A percentile compares a stretch with the other conserved stretches of the same genome.
Conservation (phyloP, 2,888 invertebrate species). For the Tetrapedia diversipes region DNA sequence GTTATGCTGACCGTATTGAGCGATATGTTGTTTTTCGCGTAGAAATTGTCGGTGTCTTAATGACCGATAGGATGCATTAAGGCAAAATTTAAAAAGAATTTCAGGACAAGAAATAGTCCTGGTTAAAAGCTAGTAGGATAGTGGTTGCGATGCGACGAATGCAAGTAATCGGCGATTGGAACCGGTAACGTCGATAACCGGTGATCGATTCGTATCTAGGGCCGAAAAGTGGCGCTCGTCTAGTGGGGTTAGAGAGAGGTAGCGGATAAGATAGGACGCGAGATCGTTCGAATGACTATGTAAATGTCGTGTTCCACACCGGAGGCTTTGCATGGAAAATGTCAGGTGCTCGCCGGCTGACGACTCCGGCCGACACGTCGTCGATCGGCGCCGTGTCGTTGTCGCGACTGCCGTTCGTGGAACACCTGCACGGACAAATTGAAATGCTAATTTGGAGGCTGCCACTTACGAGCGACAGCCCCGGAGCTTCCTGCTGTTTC, state of each 20-base stretch:
- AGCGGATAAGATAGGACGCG: conserved; percentile 45
- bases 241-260: conserved; percentile 28
- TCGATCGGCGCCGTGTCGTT: conserved; percentile 38
- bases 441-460: conserved; percentile 65
- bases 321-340: conserved; percentile 62
- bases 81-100: too few species aligned
- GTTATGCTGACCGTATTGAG: too few species aligned
- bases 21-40: too few species aligned
- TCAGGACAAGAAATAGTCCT: too few species aligned
- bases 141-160: too few species aligned
- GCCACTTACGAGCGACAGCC: conserved; percentile 1
- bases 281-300: conserved; percentile 29
- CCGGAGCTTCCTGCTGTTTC: background rate
- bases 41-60: too few species aligned
- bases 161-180: too few species aligned
- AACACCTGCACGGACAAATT: conserved; percentile 65
- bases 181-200: background rate
- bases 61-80: too few species aligned
- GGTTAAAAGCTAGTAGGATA: too few species aligned
- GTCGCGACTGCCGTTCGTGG: conserved; percentile 36
- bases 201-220: background rate
- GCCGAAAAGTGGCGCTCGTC: conserved; percentile 34
- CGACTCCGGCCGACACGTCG: conserved; percentile 31
- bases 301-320: conserved; percentile 51
- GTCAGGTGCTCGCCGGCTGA: conserved; percentile 59